These are phyloP conservation scores for Choloepus didactylus DNA, from an alignment of 2,797 vertebrate species.

Conservation along the genomic window DNA sequence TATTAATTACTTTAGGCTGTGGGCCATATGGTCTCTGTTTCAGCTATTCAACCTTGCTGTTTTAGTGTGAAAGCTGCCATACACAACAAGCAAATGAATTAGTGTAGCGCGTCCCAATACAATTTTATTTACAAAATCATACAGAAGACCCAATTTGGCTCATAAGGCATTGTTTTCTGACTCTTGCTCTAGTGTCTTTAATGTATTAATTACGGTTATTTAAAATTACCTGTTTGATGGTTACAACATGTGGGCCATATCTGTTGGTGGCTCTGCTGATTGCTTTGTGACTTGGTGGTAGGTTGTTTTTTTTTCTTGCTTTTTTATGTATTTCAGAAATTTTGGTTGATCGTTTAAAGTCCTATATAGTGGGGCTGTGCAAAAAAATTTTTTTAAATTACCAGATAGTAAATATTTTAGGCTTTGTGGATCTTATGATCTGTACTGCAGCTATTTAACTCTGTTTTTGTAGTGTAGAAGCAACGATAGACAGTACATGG, in stretches of 20 bases:
- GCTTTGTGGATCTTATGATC: neutral
- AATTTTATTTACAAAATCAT: neutral
- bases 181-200: neutral
- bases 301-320: neutral
- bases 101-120: neutral
- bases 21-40: neutral
- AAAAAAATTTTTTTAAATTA: neutral
- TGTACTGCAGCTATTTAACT: neutral
- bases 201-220: neutral
- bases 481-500: neutral
- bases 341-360: neutral
- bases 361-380: neutral
- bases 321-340: neutral
- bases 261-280: neutral
- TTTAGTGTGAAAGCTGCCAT: neutral
- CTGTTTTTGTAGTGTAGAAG: neutral
- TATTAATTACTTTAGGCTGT: neutral
- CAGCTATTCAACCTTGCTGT: no score
- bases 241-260: neutral
- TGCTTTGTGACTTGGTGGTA: neutral
- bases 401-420: neutral
- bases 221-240: neutral
- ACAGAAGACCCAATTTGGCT: no score
- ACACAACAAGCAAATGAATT: neutral
- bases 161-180: neutral